Evolutionary conservation across 2,113 vertebrate species (phyloP), one percentile per base, ranked within the genome.

Genomic region (Caloenas nicobarica): DNA sequence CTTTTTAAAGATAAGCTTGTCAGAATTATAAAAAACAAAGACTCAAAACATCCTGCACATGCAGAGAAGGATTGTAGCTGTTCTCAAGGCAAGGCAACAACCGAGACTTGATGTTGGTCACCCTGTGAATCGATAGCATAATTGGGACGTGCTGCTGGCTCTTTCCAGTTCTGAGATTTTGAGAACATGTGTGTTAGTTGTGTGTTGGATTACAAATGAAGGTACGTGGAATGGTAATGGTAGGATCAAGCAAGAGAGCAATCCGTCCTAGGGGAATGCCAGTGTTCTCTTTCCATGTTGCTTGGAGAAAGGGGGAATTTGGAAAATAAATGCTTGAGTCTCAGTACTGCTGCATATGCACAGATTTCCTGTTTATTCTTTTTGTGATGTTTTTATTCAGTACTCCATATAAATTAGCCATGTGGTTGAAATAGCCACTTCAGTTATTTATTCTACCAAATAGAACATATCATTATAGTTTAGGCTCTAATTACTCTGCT

Each of bases 51-150:
- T 29, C 26, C 29, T 64, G 21, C 31, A 10, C 5, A 1, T 14
- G 4, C 31, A 58, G 31, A 29, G 48, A 42, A 64, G 48, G 51
- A 28, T 70, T 89, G 1, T 31, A 44, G 40, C 42, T 28, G 14
- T 82, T 94, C 85, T 77, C 50, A 77, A 40, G 21, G 31, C 25
- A 42, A 36, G 33, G 36, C 23, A 83, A 23, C 21, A 78, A 13
- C 26, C 13, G 36, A 13, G 16, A 40, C 29, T 61, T 87, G 33
- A 38, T 7, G 2, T 1, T 76, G 16, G 24, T 76, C 8, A 40
- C 18, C 9, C 24, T 3, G 3, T 6, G 1, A 73, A 65, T 70
- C 0, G 0, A 5, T 40, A 44, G 10, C 5, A 4, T 36, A 61
- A 26, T 2, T 78, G 57, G 10, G 31, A 18, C 34, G 3, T 29